Base-by-base conservation (phyloP, 2,797 vertebrate species). In the Picus viridis region DNA sequence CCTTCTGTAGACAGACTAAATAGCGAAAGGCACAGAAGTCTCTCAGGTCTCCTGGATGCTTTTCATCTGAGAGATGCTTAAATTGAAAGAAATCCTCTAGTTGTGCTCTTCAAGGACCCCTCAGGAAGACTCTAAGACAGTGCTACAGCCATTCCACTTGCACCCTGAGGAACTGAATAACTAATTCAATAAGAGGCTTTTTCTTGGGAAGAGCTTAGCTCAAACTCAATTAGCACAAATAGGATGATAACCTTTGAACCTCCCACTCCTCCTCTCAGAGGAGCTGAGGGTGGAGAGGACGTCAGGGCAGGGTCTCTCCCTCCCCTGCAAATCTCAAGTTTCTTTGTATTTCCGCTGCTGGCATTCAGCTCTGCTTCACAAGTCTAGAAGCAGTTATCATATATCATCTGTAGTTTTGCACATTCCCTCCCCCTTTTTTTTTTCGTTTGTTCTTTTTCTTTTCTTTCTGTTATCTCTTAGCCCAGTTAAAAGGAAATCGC, bases 191-290 rank as follows among this genome's bases (percentile, higher is more conserved):
- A 96, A 97, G 96, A 95, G 83, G 97, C 95, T 97, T 96, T 95
- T 94, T 75, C 94, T 95, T 78, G 75, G 88, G 94, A 97, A 97
- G 94, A 97, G 96, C 95, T 98, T 98, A 98, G 94, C 94, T 98
- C 97, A 98, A 97, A 98, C 96, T 97, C 97, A 97, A 98, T 97
- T 97, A 97, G 86, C 91, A 96, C 91, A 91, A 91, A 89, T 92
- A 96, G 92, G 94, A 96, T 94, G 77, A 89, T 93, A 96, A 97
- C 93, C 94, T 97, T 88, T 96, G 95, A 96, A 94, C 94, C 94
- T 94, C 73, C 74, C 65, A 78, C 77, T 91, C 77, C 84, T 88
- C 57, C 83, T 84, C 87, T 34, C 1, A 0, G 47, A 88, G 67
- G 53, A 94, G 80, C 41, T 8, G 61, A 83, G 30, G 67, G 82